These are phyloP conservation scores for Cyclura pinguis DNA, from an alignment of 2,797 vertebrate genomes.

Conservation along the genomic window DNA sequence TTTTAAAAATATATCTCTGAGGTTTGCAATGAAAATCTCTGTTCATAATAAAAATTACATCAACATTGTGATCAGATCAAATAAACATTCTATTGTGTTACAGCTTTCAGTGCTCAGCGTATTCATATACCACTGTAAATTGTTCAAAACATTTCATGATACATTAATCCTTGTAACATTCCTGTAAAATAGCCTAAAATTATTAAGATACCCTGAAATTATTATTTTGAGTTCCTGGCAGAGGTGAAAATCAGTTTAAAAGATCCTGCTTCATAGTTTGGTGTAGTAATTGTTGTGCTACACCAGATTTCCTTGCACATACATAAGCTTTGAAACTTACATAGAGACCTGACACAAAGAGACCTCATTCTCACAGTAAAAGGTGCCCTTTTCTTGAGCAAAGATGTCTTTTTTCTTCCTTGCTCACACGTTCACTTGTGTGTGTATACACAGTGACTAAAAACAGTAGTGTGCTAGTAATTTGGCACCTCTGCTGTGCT, in stretches of 20 bases:
- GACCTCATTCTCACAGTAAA: slow-evolving; percentile 18
- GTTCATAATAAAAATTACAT: too few relatives aligned
- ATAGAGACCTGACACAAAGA: slow-evolving; percentile 23
- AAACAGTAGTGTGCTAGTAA: slow-evolving; percentile 6
- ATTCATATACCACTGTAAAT: background rate
- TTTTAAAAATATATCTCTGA: too few relatives aligned
- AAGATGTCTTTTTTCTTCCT: slow-evolving; percentile 2
- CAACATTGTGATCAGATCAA: too few relatives aligned
- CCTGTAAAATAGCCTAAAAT: background rate
- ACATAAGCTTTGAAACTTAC: background rate
- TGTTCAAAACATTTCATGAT: background rate
- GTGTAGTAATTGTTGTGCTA: too few relatives aligned
- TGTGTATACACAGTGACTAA: background rate
- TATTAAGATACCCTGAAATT: too few relatives aligned
- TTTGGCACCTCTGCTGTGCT: slow-evolving; percentile 8
- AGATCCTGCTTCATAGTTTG: too few relatives aligned
- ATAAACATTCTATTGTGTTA: too few relatives aligned
- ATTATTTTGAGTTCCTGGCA: too few relatives aligned
- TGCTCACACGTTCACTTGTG: background rate
- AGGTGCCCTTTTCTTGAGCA: slow-evolving; percentile 18
- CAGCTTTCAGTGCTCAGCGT: too few relatives aligned
- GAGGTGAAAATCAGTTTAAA: too few relatives aligned
- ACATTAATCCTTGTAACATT: background rate
- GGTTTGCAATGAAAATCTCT: too few relatives aligned
- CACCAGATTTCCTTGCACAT: background rate